Percentiles rank a stretch among this genome's conserved stretches.
phyloP scores from a whole-genome alignment of 2,888 invertebrate species.

The Ennomos fuscantarius region DNA sequence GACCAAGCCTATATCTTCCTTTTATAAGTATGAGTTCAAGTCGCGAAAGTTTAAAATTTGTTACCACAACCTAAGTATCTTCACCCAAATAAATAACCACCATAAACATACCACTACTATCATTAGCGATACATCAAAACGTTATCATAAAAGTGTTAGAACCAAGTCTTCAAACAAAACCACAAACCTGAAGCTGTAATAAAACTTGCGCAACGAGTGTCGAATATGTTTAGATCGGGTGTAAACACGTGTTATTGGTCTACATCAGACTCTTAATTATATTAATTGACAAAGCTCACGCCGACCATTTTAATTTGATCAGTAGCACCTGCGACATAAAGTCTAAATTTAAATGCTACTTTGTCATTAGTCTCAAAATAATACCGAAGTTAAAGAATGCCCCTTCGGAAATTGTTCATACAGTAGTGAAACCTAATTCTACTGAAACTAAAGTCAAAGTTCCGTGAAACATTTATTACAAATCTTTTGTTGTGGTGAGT shows the following conservation, averaged over 20 bases:
- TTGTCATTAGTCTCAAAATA: conserved; percentile 6
- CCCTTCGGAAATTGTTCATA: conserved; percentile 4
- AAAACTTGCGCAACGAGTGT: conserved; percentile 56
- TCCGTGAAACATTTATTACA: conserved; percentile 3
- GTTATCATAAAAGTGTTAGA: conserved; percentile 39
- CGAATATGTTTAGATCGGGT: conserved; percentile 44
- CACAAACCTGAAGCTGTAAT: conserved; percentile 51
- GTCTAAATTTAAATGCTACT: conserved; percentile 29
- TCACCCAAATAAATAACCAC: too few relatives aligned
- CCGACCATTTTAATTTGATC: conserved; percentile 19
- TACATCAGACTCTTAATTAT: conserved; percentile 66
- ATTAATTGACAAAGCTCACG: conserved; percentile 66
- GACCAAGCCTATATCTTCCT: too few relatives aligned
- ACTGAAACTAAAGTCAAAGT: conserved; percentile 13
- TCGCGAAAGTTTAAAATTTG: too few relatives aligned
- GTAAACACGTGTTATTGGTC: conserved; percentile 67
- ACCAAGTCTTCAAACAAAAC: conserved; percentile 36
- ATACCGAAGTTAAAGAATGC: conserved; percentile 8
- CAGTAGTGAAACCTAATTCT: conserved; percentile 14
- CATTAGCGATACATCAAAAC: conserved; percentile 21
- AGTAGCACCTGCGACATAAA: conserved; percentile 18
- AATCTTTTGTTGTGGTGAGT: background rate
- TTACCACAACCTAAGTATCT: too few relatives aligned
- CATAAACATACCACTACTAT: conserved; percentile 5
- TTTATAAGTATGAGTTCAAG: too few relatives aligned